Conservation (phyloP, 2,888 invertebrate species). For the Drosophila percnosoma region DNA sequence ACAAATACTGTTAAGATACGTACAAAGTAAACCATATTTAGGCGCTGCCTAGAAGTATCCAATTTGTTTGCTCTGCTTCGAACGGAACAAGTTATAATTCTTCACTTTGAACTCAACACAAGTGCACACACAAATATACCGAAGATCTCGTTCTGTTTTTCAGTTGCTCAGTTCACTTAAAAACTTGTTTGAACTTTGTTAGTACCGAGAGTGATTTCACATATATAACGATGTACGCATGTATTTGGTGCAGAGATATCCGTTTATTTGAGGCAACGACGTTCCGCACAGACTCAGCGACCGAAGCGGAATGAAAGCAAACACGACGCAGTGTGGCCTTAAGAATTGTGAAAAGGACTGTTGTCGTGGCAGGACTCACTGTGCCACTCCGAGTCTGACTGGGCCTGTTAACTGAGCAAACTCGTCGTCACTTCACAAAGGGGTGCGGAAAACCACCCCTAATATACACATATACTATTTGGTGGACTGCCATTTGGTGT, state of each 20-base stretch:
- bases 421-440: slow-evolving; percentile 26
- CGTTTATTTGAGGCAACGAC: slow-evolving; percentile 20
- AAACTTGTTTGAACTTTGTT: slow-evolving; percentile 26
- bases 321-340: slow-evolving; percentile 70
- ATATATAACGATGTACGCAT: not conserved
- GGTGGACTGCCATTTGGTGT: slow-evolving; percentile 24
- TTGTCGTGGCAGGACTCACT: slow-evolving; percentile 32
- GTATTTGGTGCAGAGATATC: not conserved
- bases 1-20: slow-evolving; percentile 55
- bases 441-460: slow-evolving; percentile 49
- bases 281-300: slow-evolving; percentile 80
- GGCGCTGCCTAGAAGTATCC: slow-evolving; percentile 75
- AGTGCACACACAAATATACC: not conserved
- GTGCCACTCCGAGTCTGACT: slow-evolving; percentile 29
- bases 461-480: slow-evolving; percentile 6
- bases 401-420: slow-evolving; percentile 70
- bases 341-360: slow-evolving; percentile 80
- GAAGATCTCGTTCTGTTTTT: slow-evolving; percentile 1
- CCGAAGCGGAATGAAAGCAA: slow-evolving; percentile 83
- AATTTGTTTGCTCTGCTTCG: slow-evolving; percentile 51
- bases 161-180: slow-evolving; percentile 53
- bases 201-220: slow-evolving; percentile 8
- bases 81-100: slow-evolving; percentile 9
- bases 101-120: slow-evolving; percentile 27
- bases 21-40: slow-evolving; percentile 84